Base-by-base conservation (phyloP, 2,113 vertebrate species). In the Oophaga pumilio region DNA sequence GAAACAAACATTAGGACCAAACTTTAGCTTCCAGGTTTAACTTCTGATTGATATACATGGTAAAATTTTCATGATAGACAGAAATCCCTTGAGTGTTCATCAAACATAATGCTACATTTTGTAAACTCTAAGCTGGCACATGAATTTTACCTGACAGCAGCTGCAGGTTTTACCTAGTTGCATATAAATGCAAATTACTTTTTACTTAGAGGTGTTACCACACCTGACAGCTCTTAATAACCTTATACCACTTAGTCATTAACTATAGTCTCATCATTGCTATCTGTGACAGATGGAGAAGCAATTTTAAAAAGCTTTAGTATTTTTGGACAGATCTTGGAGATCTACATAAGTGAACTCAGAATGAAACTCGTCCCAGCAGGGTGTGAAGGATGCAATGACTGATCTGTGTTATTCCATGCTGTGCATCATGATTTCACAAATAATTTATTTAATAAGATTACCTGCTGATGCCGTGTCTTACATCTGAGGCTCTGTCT, bases 391-490 rank as follows among this genome's bases (percentile, higher is more conserved):
- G 43, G 59, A 43, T 8, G 33, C 2, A 22, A 6, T 28, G 77
- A 64, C 20, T n/a, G 79, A 82, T 62, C 28, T 64, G 17, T 18
- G 59, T 82, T n/a, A 18, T 60, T 64, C 20, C 57, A n/a, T n/a
- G 33, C 79, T 64, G 28, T 66, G 79, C 59, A 66, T 82, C 28
- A 24, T 50, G 59, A 64, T 82, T 82, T 82, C 56, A 28, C 77
- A 82, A 64, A 64, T 49, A 50, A 64, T 49, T 82, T 49, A 82
- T 82, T 52, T 82, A 24, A 82, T 50, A 52, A 24, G 80, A 68
- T 66, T 66, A 66, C 57, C 80, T 82, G 80, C 60, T 60, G 28
- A 82, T 20, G 59, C 26, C 79, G 49, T 50, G 59, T 66, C 60
- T 66, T 66, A 50, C 80, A 24, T 64, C 62, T 52, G 43, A 24